Percentiles rank a stretch among this genome's conserved stretches.
Conservation (phyloP, 2,888 invertebrate species). For the Leucophenga montana region DNA sequence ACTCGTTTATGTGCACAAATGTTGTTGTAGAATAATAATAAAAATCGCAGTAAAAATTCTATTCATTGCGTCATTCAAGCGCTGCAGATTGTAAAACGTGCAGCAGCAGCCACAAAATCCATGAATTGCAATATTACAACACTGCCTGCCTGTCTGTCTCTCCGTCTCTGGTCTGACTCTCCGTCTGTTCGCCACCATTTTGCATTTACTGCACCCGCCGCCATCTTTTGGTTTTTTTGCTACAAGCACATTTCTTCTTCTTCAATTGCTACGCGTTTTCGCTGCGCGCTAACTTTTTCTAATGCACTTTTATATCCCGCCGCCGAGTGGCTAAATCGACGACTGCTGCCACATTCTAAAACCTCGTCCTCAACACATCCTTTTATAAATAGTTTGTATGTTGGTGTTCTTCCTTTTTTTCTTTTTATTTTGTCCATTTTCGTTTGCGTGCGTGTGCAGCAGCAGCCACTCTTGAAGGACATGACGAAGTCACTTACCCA, state of each 20-base stretch:
- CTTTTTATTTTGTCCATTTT: background rate
- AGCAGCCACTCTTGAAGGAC: too few species aligned
- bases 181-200: background rate
- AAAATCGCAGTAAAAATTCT: slow-evolving; percentile 63
- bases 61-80: slow-evolving; percentile 64
- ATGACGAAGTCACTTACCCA: slow-evolving; percentile 79
- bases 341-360: background rate
- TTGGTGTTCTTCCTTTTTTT: background rate
- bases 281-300: slow-evolving; percentile 48
- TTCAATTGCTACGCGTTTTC: slow-evolving; percentile 28
- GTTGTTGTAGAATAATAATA: slow-evolving; percentile 47
- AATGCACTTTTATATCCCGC: slow-evolving; percentile 58
- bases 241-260: background rate
- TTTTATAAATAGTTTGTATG: background rate
- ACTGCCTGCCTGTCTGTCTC: background rate
- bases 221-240: background rate
- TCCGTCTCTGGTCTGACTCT: background rate
- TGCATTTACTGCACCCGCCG: background rate
- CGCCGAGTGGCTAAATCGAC: slow-evolving; percentile 6
- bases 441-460: background rate
- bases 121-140: slow-evolving; percentile 36
- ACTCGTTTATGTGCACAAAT: slow-evolving; percentile 6
- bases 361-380: background rate
- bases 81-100: slow-evolving; percentile 64
- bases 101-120: slow-evolving; percentile 33